Evolutionary conservation across 2,888 invertebrate genomes (phyloP).

Genomic region (Erpobdella octoculata): DNA sequence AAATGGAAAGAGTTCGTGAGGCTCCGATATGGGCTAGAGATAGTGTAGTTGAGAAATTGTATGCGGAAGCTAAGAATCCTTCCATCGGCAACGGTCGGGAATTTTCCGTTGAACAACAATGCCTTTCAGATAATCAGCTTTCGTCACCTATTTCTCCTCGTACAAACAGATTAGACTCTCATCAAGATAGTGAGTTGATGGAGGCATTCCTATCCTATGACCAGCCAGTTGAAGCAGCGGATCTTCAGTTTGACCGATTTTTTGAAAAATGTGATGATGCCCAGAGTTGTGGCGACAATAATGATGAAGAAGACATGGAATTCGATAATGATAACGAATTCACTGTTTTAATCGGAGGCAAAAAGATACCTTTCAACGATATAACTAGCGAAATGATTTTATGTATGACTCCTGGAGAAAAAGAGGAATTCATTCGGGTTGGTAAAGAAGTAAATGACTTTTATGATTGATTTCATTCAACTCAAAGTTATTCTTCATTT

Average conservation of each 20-base stretch:
- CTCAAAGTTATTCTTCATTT: too few species aligned
- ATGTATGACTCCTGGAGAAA: conserved; percentile 82
- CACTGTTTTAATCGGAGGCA: conserved; percentile 71
- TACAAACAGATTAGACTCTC: neutral
- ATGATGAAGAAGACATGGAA: conserved; percentile 35
- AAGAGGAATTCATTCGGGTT: conserved; percentile 83
- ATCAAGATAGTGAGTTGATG: conserved; percentile 36
- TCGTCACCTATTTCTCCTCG: too few species aligned
- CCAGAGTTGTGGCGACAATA: neutral
- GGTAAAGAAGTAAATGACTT: conserved; percentile 88
- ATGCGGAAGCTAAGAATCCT: too few species aligned
- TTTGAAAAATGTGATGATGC: too few species aligned
- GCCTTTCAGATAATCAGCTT: too few species aligned
- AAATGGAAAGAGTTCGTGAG: neutral
- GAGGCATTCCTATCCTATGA: conserved; percentile 36
- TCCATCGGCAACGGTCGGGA: too few species aligned
- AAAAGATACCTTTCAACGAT: conserved; percentile 71
- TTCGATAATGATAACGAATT: conserved; percentile 62
- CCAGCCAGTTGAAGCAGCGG: neutral
- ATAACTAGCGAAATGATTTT: conserved; percentile 78
- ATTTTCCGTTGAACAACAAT: too few species aligned
- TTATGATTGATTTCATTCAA: neutral
- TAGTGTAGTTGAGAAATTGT: neutral
- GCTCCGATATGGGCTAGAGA: neutral
- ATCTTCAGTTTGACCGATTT: too few species aligned